Conservation (phyloP, 2,888 invertebrate species). For the Rhodophaea formosa region DNA sequence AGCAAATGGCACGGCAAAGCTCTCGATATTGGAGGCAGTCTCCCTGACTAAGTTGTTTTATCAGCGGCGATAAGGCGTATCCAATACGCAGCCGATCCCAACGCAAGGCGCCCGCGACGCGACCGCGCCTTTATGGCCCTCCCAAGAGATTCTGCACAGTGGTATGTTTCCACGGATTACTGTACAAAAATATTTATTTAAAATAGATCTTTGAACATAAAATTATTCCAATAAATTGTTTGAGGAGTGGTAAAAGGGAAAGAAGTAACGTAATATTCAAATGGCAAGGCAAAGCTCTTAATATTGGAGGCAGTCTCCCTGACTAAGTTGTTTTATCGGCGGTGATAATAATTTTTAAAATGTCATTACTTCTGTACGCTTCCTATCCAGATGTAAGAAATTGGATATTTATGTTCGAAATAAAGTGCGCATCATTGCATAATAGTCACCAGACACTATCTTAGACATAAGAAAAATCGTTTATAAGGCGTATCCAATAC, state of each 20-base stretch:
- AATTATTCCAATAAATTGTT: too few species aligned
- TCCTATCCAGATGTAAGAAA: too few species aligned
- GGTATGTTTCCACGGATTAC: neutral
- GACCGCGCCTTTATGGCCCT: conserved; percentile 67
- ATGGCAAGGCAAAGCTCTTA: conserved; percentile 58
- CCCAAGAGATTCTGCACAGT: conserved; percentile 39
- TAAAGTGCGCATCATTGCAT: too few species aligned
- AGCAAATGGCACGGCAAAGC: conserved; percentile 63
- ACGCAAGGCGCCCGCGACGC: conserved; percentile 51
- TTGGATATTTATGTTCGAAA: too few species aligned
- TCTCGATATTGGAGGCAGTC: conserved; percentile 58
- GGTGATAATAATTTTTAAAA: too few species aligned
- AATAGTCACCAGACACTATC: too few species aligned
- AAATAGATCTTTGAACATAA: neutral
- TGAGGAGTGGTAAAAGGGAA: too few species aligned
- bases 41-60: conserved; percentile 72
- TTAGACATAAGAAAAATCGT: too few species aligned
- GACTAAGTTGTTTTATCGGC: conserved; percentile 74
- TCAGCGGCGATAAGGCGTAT: conserved; percentile 59
- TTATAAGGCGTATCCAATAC: conserved; percentile 45
- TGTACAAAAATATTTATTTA: neutral
- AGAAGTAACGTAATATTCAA: conserved; percentile 71
- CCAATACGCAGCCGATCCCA: conserved; percentile 35
- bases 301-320: conserved; percentile 58
- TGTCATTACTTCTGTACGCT: too few species aligned